Base-by-base conservation (phyloP, 2,113 vertebrate genomes). In the Grallaria varia region DNA sequence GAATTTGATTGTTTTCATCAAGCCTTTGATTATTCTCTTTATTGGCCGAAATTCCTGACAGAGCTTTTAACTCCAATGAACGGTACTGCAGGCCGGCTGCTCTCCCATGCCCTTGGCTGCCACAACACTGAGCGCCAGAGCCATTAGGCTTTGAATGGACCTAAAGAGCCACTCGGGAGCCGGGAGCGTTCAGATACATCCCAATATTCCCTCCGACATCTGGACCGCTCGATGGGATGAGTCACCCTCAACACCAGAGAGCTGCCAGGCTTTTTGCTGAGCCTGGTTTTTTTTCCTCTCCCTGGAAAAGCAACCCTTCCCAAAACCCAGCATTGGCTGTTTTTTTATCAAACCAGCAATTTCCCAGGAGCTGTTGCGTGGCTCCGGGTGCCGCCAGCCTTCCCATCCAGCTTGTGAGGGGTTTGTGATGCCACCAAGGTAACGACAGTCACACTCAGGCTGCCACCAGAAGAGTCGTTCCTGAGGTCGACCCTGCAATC, bases 11-110 rank as follows among this genome's bases (percentile, higher is more conserved):
- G 5, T 40, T 87, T 63, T 52, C 80, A 80, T 52, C 73, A 28
- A 16, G 5, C 24, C 73, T 88, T 71, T 39, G 44, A 35, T 91
- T 55, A 69, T 87, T 45, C 47, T 28, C 73, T 47, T 82, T n/a
- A 89, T 66, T 4, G 39, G 72, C 25, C 1, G 18, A 22, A 69
- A 62, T 19, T 69, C 24, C 64, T 49, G 28, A 49, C 9, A 21
- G 25, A 37, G 82, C 90, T 79, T 90, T 94, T 88, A 88, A 93
- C 24, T 44, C 2, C 3, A 0, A 27, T 24, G 1, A 17, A 31
- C 0, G 7, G 44, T 35, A 30, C 23, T 44, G 3, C 12, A 14
- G 5, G 55, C 8, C 22, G 3, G n/a, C 53, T 6, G 1, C 25
- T 17, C 63, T 3, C 67, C 17, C 2, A 16, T 2, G 53, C 73